Evolutionary conservation across 2,113 vertebrate genomes (phyloP).

Genomic region (Leucopsar rothschildi): DNA sequence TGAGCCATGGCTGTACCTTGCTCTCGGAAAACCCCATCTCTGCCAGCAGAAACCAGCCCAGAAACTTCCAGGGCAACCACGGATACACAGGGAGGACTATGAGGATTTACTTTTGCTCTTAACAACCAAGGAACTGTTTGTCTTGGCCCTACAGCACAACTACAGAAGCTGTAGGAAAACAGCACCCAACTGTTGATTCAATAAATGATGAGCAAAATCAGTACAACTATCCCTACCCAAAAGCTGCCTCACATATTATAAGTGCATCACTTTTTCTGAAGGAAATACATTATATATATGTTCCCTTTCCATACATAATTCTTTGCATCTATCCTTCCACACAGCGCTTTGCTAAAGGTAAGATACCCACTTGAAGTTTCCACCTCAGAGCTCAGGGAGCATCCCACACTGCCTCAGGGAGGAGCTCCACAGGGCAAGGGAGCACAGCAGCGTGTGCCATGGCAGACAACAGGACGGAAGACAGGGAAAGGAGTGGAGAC

Average conservation of each 20-base stretch:
- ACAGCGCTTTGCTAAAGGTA: background rate
- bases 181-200: background rate
- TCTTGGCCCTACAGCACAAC: background rate
- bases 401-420: background rate
- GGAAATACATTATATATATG: background rate
- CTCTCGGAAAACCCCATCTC: background rate
- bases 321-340: background rate
- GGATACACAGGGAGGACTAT: background rate
- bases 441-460: background rate
- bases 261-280: background rate
- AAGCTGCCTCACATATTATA: background rate
- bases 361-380: background rate
- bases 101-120: background rate
- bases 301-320: background rate
- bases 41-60: background rate
- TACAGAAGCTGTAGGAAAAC: background rate
- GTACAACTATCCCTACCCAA: background rate
- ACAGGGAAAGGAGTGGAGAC: background rate
- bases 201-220: background rate
- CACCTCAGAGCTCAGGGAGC: background rate
- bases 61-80: background rate
- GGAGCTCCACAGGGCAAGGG: background rate
- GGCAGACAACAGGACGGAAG: background rate
- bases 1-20: rapidly evolving
- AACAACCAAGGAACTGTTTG: background rate